These are phyloP conservation scores for Drosophila willistoni DNA, from an alignment of 1,140 invertebrate genomes.

Conservation along the genomic window DNA sequence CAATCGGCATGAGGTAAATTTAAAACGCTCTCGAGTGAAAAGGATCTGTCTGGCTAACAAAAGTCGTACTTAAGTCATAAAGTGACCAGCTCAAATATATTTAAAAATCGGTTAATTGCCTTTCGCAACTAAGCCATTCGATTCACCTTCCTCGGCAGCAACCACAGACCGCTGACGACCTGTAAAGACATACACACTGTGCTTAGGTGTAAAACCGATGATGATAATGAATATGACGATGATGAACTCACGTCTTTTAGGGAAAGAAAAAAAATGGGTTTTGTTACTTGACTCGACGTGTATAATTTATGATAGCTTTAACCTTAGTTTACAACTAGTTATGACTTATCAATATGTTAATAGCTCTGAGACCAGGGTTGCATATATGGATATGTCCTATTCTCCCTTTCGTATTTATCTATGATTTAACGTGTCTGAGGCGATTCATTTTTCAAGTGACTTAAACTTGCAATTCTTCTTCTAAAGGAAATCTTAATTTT, in stretches of 20 bases:
- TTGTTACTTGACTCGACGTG: conserved; percentile 17
- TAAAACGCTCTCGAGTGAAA: conserved; percentile 22
- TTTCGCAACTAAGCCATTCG: conserved; percentile 28
- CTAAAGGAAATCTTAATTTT: no score
- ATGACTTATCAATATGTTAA: conserved; percentile 71
- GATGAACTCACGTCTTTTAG: background rate
- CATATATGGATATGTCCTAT: background rate
- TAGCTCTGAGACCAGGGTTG: conserved; percentile 29
- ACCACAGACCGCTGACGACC: conserved; percentile 45
- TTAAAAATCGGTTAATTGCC: conserved; percentile 76
- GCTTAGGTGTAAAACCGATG: background rate
- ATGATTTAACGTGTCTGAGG: background rate
- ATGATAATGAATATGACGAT: background rate
- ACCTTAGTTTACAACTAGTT: conserved; percentile 66
- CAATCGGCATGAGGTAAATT: conserved; percentile 74
- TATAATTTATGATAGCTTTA: conserved; percentile 52
- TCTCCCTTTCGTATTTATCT: no score
- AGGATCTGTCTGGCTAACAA: conserved; percentile 24
- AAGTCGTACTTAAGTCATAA: conserved; percentile 53
- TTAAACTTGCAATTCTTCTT: no score
- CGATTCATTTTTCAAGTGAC: no score
- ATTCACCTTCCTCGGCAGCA: conserved; percentile 40
- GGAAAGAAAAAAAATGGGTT: conserved; percentile 41
- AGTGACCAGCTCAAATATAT: conserved; percentile 60
- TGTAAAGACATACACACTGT: background rate